A percentile compares a stretch with the other conserved stretches of the same genome.
phyloP scores from a whole-genome alignment of 1,140 invertebrate species.

The Trypoxylus dichotomus region DNA sequence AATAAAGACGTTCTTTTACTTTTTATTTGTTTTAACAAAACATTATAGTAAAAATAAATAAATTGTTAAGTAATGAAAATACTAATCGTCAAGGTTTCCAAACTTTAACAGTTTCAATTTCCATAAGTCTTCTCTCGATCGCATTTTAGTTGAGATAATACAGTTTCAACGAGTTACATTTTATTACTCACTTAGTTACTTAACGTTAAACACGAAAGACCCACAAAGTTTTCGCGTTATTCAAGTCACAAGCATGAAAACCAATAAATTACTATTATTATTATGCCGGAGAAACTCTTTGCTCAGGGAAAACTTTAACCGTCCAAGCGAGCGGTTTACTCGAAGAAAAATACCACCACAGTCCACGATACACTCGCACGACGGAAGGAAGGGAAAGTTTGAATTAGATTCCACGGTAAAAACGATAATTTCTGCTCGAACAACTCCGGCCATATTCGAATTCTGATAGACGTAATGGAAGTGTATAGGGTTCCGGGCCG shows the following conservation, averaged over 20 bases:
- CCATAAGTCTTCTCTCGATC: too few relatives aligned
- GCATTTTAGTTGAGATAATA: too few relatives aligned
- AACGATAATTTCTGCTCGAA: conserved; percentile 13
- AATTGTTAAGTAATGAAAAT: too few relatives aligned
- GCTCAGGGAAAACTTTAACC: neutral
- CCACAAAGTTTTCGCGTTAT: neutral
- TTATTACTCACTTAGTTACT: too few relatives aligned
- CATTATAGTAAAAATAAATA: too few relatives aligned
- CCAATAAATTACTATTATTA: conserved; percentile 4
- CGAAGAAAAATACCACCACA: neutral
- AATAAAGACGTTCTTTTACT: too few relatives aligned
- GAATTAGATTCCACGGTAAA: conserved; percentile 12
- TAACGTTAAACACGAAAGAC: neutral
- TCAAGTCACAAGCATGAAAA: neutral
- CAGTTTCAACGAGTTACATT: too few relatives aligned
- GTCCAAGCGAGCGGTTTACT: neutral
- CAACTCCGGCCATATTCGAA: conserved; percentile 9
- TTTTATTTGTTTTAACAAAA: too few relatives aligned
- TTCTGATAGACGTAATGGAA: neutral
- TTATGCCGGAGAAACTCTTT: neutral
- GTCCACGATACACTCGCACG: neutral
- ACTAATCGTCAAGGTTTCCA: too few relatives aligned
- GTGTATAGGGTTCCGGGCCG: neutral
- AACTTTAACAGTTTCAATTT: too few relatives aligned
- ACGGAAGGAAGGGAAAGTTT: neutral